Conservation (phyloP, 2,888 invertebrate genomes). For the Catocala nupta region DNA sequence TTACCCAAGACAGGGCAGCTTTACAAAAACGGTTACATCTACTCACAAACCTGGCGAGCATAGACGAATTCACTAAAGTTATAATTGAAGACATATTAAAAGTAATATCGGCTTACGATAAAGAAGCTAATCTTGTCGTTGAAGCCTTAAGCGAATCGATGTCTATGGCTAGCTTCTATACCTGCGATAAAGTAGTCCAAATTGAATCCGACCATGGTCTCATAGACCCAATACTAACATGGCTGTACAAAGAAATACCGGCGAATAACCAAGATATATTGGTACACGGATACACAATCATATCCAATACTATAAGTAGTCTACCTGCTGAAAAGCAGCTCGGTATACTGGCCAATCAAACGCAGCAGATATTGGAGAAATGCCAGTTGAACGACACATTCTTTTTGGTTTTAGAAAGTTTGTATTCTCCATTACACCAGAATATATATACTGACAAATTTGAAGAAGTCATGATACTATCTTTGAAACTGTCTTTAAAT, state of each 20-base stretch:
- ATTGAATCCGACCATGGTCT: conserved; percentile 81
- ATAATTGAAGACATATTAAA: conserved; percentile 80
- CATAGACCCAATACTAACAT: conserved; percentile 72
- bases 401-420: conserved; percentile 81
- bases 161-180: conserved; percentile 70
- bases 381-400: conserved; percentile 65
- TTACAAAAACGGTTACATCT: conserved; percentile 77
- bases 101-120: conserved; percentile 61
- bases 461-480: conserved; percentile 69
- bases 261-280: conserved; percentile 55
- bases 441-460: conserved; percentile 68
- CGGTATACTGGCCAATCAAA: conserved; percentile 63
- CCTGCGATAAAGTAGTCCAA: conserved; percentile 69
- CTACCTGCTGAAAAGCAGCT: conserved; percentile 71
- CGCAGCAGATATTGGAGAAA: conserved; percentile 61
- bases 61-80: conserved; percentile 80
- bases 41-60: conserved; percentile 78
- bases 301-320: conserved; percentile 73
- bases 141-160: conserved; percentile 71
- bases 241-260: conserved; percentile 71
- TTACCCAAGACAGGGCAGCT: conserved; percentile 64
- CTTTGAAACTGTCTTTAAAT: conserved; percentile 70
- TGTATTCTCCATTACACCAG: conserved; percentile 81
- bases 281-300: conserved; percentile 68
- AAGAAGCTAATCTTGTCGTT: conserved; percentile 68